Evolutionary conservation across 2,888 invertebrate species (phyloP), one percentile per base, ranked within the genome.

Genomic region (Amphiduros pacificus): DNA sequence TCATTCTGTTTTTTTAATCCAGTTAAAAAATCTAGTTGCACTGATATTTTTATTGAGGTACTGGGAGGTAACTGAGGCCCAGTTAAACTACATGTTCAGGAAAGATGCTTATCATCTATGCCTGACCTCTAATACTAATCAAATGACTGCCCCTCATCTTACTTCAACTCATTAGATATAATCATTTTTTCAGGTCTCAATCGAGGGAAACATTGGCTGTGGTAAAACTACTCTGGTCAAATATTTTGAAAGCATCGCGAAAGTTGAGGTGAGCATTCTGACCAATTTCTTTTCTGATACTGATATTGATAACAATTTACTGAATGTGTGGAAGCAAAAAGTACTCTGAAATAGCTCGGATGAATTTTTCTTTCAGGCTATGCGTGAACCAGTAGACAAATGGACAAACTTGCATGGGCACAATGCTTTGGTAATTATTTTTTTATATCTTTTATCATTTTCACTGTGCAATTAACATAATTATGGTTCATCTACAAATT

Each of bases 141-240:
- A n/a, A n/a, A n/a, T n/a, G n/a, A n/a, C n/a, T n/a, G n/a, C n/a
- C n/a, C n/a, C n/a, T n/a, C n/a, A n/a, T n/a, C n/a, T n/a, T n/a
- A n/a, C n/a, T n/a, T n/a, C n/a, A n/a, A n/a, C n/a, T 5, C 5
- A 44, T 44, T 11, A 9, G 44, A 11, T 44, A 51, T 24, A 6
- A 5, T 11, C 50, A 24, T 14, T 55, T 41, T 58, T 41, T 26
- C 65, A 80, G 79, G 77, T 81, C 5, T 76, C 78, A 22, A 71
- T 81, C 32, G 81, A 81, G 63, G 81, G 81, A n/a, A 80, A 79
- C 66, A 80, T 81, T 60, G 81, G 80, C 6, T 73, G 77, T 73
- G 81, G 81, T 27, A 81, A 81, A 63, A 74, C 79, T 49, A 77
- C 79, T 9, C 59, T 80, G 2, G 67, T 80, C 4, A 71, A 75